These are phyloP conservation scores for Sphenopsis melanotis DNA, from an alignment of 2,797 vertebrate species.

Conservation along the genomic window DNA sequence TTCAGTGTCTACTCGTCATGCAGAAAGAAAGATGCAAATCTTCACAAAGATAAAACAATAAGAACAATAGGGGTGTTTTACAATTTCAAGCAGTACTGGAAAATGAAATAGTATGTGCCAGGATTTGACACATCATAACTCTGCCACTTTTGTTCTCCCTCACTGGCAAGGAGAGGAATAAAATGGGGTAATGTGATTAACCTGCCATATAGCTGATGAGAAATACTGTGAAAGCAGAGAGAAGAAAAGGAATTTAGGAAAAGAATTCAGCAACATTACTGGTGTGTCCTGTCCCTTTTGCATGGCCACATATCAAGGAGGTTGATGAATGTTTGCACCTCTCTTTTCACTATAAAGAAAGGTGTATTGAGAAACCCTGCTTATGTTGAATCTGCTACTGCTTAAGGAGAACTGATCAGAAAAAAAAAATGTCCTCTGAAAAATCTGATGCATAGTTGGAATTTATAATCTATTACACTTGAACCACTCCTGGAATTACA, in stretches of 20 bases:
- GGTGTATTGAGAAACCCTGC: neutral
- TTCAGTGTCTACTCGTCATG: neutral
- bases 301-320: accelerated
- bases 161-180: neutral
- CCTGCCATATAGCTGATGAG: neutral
- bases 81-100: neutral
- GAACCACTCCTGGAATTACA: neutral
- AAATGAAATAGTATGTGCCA: neutral
- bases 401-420: neutral
- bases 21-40: neutral
- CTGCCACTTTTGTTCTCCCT: neutral
- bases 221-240: neutral
- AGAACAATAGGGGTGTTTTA: neutral
- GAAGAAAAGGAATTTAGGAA: neutral
- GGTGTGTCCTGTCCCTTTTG: neutral
- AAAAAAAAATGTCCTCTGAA: neutral
- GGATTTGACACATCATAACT: neutral
- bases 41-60: neutral
- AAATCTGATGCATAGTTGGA: neutral
- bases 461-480: neutral
- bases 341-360: neutral
- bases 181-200: neutral
- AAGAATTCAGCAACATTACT: neutral
- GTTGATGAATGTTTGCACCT: neutral
- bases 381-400: neutral